A percentile compares a stretch with the other conserved stretches of the same genome.
phyloP scores from a whole-genome alignment of 2,797 vertebrate genomes.

The Hyperoplus lanceolatus region DNA sequence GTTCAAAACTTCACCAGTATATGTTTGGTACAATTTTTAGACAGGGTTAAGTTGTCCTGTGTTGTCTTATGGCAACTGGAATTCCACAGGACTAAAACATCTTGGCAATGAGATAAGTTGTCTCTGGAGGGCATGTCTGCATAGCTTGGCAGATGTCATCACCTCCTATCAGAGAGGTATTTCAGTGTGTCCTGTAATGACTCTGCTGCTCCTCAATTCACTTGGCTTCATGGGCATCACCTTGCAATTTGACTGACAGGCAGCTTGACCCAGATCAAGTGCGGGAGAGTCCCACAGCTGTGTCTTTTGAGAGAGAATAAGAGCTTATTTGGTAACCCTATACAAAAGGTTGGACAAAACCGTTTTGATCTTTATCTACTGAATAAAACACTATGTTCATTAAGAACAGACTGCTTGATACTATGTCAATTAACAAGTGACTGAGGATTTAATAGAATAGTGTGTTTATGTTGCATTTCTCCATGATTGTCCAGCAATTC shows the following conservation, averaged over 20 bases:
- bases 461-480: conserved; percentile 7
- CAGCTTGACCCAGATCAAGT: conserved; percentile 53
- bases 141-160: conserved; percentile 83
- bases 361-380: not conserved
- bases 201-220: conserved; percentile 36
- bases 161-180: conserved; percentile 78
- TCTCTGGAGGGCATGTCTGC: conserved; percentile 81
- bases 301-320: conserved; percentile 23
- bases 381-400: not conserved
- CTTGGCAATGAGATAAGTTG: conserved; percentile 77
- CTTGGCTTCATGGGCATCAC: conserved; percentile 33
- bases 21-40: conserved; percentile 23
- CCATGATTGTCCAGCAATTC: not conserved
- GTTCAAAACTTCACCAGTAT: conserved; percentile 40
- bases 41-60: conserved; percentile 50
- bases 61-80: conserved; percentile 59
- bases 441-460: not conserved
- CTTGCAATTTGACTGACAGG: conserved; percentile 58
- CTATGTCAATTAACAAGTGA: conserved; percentile 7
- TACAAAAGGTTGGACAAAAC: not conserved
- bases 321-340: conserved; percentile 12
- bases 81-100: conserved; percentile 68
- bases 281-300: conserved; percentile 51
- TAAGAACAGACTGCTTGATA: not conserved
- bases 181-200: conserved; percentile 67